A percentile compares a stretch with the other conserved stretches of the same genome.
phyloP scores from a whole-genome alignment of 2,888 invertebrate genomes.

The Chrysina gloriosa region DNA sequence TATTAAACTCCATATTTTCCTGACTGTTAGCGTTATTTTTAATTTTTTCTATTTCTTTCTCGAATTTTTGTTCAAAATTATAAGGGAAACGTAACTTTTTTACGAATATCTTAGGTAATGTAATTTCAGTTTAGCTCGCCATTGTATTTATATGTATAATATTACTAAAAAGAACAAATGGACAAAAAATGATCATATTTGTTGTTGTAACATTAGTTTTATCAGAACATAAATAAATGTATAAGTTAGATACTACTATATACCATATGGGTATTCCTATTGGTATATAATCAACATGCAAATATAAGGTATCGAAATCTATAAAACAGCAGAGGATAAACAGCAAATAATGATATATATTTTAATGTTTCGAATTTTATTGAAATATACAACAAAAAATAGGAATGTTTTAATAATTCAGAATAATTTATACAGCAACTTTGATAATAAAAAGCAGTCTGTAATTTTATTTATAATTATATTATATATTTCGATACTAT shows the following conservation, averaged over 20 bases:
- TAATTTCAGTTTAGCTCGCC: slow-evolving; percentile 25
- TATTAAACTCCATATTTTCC: slow-evolving; percentile 71
- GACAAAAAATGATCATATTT: slow-evolving; percentile 26
- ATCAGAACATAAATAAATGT: slow-evolving; percentile 20
- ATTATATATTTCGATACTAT: slow-evolving; percentile 4
- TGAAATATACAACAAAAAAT: not conserved
- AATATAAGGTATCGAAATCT: not conserved
- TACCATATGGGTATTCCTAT: slow-evolving; percentile 21
- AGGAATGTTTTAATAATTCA: not conserved
- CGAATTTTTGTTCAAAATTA: slow-evolving; percentile 62
- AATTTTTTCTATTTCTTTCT: slow-evolving; percentile 62
- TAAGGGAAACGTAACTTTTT: slow-evolving; percentile 57
- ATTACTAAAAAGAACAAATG: slow-evolving; percentile 16
- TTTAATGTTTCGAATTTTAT: not conserved
- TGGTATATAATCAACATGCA: slow-evolving; percentile 11
- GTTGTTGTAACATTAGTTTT: slow-evolving; percentile 36
- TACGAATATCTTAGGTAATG: slow-evolving; percentile 28
- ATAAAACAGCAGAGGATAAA: not conserved
- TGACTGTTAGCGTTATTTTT: slow-evolving; percentile 71
- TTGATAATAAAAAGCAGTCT: not conserved
- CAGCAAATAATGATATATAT: not conserved
- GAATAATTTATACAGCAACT: not conserved
- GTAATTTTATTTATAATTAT: not conserved
- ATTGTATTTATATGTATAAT: slow-evolving; percentile 37
- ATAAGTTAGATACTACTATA: slow-evolving; percentile 15